Base-by-base conservation (phyloP, 2,888 invertebrate genomes). In the Phragmatobia fuliginosa region DNA sequence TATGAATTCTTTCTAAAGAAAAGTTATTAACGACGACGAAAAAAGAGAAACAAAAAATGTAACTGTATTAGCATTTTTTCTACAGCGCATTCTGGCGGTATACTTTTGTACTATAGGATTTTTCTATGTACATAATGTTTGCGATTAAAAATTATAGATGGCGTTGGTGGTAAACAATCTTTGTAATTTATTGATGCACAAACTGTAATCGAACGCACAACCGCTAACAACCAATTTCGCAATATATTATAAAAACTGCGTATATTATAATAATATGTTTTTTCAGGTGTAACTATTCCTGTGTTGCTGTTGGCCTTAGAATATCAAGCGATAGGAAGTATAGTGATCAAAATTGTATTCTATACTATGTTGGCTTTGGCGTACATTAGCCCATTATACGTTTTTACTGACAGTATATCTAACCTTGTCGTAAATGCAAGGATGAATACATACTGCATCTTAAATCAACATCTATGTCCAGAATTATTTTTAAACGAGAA, bases 401-500 rank as follows among this genome's bases (percentile, higher is more conserved):
- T 67, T 1, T 56, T 73, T 1, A 67, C 41, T 1, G 25, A 56
- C 3, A 75, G 75, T 1, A 21, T 77, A 0, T 58, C 60, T 4
- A 56, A 66, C 10, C 41, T 79, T 0, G 56, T 70, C 1, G 1
- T 49, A 5, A 41, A n/a, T 11, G 80, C 79, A 0, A 62, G 80
- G 18, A 28, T 68, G 10, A 80, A 79, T 62, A 62, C 80, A 0
- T 67, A 28, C 14, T 79, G 79, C 36, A 3, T 45, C 1, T 63
- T 71, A 3, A 77, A 79, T 49, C 71, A 14, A 18, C 45, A 28
- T 0, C n/a, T 45, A 7, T 79, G 79, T 38, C 79, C 79, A 0
- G 0, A 71, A 31, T 58, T 79, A 31, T 0, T n/a, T 11, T 25
- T 68, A 0, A 52, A 67, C 3, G 70, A 67, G 5, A 4, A n/a